Evolutionary conservation across 2,113 vertebrate genomes (phyloP), one percentile per base, ranked within the genome.

Genomic region (Holacanthus passer): DNA sequence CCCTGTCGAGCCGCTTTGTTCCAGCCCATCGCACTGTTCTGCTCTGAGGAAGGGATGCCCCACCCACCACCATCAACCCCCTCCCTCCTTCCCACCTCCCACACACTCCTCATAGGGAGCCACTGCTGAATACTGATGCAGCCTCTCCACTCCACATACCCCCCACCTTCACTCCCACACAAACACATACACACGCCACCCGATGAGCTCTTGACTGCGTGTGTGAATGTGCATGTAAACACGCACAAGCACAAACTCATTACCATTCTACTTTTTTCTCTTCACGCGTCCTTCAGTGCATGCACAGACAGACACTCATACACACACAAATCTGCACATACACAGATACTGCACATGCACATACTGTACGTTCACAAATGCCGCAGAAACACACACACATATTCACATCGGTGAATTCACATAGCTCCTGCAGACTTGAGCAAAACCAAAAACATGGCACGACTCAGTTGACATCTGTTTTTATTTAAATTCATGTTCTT

Each of bases 1-100:
- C 92, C 93, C 93, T n/a, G 77, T 87, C 43, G 88, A 82, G 90
- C 83, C 59, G 90, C 92, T 95, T 94, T 94, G 93, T 95, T 95
- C 91, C 89, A 91, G 86, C 81, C 87, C 91, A 89, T 90, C 55
- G 84, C 88, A 86, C 86, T 48, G 87, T 90, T 91, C 89, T 81
- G 87, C 93, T 91, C 82, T 67, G 80, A 79, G 83, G 88, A 91
- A 72, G 74, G 73, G 16, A 82, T 58, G 74, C 66, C 59, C 74
- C 66, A 64, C 77, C 80, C 73, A 73, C 77, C 39, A 16, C 68
- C 45, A 47, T 7, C 59, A n/a, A 64, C 67, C 67, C 60, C 83
- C 80, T 67, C 80, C 77, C 68, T 77, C 75, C 53, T 59, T 58
- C 45, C 73, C 68, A 76, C 86, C 87, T 86, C 85, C 80, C 83